Base-by-base conservation (phyloP, 1,140 invertebrate genomes). In the Drosophila pandora region DNA sequence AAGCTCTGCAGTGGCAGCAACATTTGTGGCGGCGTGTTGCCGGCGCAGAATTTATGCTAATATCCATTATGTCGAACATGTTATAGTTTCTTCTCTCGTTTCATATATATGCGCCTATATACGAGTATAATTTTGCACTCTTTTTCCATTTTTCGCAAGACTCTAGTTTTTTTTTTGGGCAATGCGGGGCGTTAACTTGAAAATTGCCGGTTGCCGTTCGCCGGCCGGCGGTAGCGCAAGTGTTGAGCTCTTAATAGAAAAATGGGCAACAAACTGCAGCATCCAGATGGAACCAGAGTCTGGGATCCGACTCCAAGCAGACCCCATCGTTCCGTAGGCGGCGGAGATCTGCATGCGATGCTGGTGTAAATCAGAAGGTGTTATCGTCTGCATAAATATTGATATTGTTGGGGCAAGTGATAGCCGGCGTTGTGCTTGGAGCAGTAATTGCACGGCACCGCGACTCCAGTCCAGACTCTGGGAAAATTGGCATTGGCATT, bases 301-400 rank as follows among this genome's bases (percentile, higher is more conserved):
- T 6, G 8, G 39, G 41, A 13, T 32, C 22, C n/a, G 25, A 45
- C 71, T 57, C 7, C 13, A 13, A 37, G 9, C 2, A 41, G 12
- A 6, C 39, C 39, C 7, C 37, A 49, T 41, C 30, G 58, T 32
- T 61, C 74, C 73, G 73, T 69, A 76, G 72, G 67, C 75, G 65
- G 61, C 50, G 47, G 43, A 63, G 81, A 84, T 85, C 81, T 88
- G 84, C 83, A 88, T 88, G 83, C 76, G 62, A 88, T 59, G 68
- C 84, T 89, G 67, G 74, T 81, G 84, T 88, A 88, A 88, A 88
- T 88, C 83, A 88, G 83, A 88, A 88, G 83, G 83, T 88, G 83
- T 89, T 88, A 88, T 88, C 83, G 83, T 88, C 83, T 88, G 79
- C 85, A 88, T 88, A 88, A 88, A 88, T 88, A 88, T 88, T 88